Conservation (phyloP, 2,888 invertebrate species). For the Hypsopygia costalis region DNA sequence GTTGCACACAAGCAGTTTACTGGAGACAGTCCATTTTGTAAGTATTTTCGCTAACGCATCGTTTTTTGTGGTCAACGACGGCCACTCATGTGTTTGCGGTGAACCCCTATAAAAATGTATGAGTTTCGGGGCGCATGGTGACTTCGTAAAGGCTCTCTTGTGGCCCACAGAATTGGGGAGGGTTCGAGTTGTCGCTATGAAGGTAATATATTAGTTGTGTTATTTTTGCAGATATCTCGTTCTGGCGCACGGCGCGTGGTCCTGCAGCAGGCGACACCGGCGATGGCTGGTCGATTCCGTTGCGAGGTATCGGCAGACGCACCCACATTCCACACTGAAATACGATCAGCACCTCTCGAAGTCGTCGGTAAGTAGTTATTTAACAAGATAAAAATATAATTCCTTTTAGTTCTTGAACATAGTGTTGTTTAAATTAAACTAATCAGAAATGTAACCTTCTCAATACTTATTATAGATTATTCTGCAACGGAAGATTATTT, state of each 20-base stretch:
- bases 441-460: too few species aligned
- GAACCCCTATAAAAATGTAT: background rate
- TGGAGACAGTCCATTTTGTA: too few species aligned
- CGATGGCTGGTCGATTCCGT: slow-evolving; percentile 85
- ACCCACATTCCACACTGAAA: slow-evolving; percentile 85
- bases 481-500: background rate
- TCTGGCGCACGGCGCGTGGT: slow-evolving; percentile 84
- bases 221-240: slow-evolving; percentile 61
- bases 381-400: too few species aligned
- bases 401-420: too few species aligned
- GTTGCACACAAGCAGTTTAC: too few species aligned
- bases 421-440: too few species aligned
- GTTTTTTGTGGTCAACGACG: background rate
- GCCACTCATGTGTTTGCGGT: background rate
- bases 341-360: slow-evolving; percentile 84
- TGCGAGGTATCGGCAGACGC: slow-evolving; percentile 89
- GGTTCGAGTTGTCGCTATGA: background rate
- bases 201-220: background rate
- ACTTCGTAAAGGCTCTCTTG: too few species aligned
- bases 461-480: background rate
- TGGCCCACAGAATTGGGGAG: too few species aligned
- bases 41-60: background rate
- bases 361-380: slow-evolving; percentile 83
- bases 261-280: slow-evolving; percentile 84
- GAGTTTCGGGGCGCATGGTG: too few species aligned